Evolutionary conservation across 2,888 invertebrate species (phyloP), one percentile per base, ranked within the genome.

Genomic region (Cheilosia grossa): DNA sequence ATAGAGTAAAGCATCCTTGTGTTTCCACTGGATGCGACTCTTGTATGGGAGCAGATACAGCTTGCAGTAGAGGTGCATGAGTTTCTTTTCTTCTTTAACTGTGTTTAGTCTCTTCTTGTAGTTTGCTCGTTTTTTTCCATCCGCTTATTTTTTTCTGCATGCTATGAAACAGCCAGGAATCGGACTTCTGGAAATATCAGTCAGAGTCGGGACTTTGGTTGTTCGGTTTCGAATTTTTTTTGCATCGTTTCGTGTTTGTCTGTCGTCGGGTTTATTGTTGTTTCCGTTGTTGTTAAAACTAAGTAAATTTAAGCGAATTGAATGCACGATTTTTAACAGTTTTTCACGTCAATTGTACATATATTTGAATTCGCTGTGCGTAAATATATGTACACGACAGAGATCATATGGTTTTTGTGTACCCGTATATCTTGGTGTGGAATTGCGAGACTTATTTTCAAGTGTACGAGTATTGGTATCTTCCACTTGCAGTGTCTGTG

Each of bases 11-110:
- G 85, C 85, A 85, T 85, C 85, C 81, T 85, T 85, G 81, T 81
- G 64, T 81, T 75, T 69, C 78, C 74, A 74, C 58, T 81, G 85
- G 83, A 85, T 85, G 85, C 81, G 80, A 73, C 70, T 30, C n/a
- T 79, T 82, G 69, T 80, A 75, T 75, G 79, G 61, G 66, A 17
- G 49, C 66, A 85, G 66, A 85, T 81, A 81, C 75, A 81, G 70
- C 69, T 81, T 85, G 85, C 85, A 85, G 75, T 81, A 73, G 81
- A 85, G 85, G 70, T 85, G 85, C 85, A 85, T 83, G 80, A 70
- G 81, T 85, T 81, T 85, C 81, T 80, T 81, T 72, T 75, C 85
- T 70, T 70, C 80, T 83, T 83, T 70, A 75, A 74, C 83, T 83
- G 80, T 80, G 80, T 75, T 83, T 49, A 80, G 83, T 80, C 80